phyloP scores from a whole-genome alignment of 2,888 invertebrate genomes.

The Bellardia bayeri region DNA sequence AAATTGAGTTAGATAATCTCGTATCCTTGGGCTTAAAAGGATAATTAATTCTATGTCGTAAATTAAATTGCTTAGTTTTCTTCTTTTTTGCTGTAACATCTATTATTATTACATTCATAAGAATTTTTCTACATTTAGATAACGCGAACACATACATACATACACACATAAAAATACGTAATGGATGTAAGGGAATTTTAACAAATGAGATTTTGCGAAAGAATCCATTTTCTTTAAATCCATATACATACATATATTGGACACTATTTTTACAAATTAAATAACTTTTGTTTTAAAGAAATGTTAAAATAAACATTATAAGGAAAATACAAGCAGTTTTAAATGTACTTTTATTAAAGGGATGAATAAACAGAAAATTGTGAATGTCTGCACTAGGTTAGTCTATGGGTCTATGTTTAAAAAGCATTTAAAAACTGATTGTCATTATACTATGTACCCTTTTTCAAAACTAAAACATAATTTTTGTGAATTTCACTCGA shows the following conservation, averaged over 20 bases:
- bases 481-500: neutral
- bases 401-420: too few species aligned
- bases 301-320: slow-evolving; percentile 6
- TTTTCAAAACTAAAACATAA: neutral
- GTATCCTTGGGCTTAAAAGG: slow-evolving; percentile 6
- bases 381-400: too few species aligned
- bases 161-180: slow-evolving; percentile 1
- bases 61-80: slow-evolving; percentile 47
- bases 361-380: neutral
- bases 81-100: slow-evolving; percentile 34
- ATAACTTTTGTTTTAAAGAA: neutral
- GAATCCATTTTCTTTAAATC: neutral
- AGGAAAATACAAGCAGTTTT: neutral
- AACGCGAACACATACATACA: slow-evolving; percentile 6
- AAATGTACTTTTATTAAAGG: neutral
- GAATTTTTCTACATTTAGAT: slow-evolving; percentile 56
- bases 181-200: slow-evolving; percentile 4
- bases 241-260: neutral
- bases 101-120: slow-evolving; percentile 72
- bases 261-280: slow-evolving; percentile 7
- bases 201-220: neutral
- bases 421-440: too few species aligned
- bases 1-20: neutral
- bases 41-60: slow-evolving; percentile 17
- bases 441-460: too few species aligned